Evolutionary conservation across 53 echinoderm and acorn worm genomes (phyloP).

Genomic region (Echinometra lucunter): DNA sequence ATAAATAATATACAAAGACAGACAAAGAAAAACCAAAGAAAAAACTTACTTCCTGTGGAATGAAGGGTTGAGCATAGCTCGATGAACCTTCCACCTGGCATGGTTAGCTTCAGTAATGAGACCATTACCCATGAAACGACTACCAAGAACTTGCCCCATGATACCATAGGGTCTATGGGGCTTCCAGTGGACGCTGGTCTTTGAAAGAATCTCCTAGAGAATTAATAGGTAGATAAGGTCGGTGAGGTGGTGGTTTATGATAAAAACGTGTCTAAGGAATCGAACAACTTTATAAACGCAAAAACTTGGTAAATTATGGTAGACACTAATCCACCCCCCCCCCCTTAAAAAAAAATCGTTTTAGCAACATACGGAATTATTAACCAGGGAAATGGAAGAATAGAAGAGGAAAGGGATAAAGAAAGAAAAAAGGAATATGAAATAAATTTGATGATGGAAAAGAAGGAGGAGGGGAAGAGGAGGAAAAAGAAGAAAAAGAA

Average conservation of each 20-base stretch:
- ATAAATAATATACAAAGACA: too few species aligned
- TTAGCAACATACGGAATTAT: too few species aligned
- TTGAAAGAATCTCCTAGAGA: slow-evolving; percentile 53
- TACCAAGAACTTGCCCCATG: slow-evolving; percentile 60
- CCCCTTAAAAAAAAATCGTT: too few species aligned
- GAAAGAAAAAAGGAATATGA: not conserved
- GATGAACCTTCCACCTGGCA: slow-evolving; percentile 57
- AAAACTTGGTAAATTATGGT: too few species aligned
- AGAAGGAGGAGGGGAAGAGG: not conserved
- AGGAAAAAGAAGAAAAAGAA: not conserved
- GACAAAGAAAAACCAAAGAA: too few species aligned
- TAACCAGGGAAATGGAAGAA: not conserved
- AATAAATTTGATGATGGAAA: too few species aligned
- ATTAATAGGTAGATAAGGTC: not conserved
- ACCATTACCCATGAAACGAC: slow-evolving; percentile 69
- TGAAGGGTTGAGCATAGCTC: slow-evolving; percentile 72
- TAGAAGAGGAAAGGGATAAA: not conserved
- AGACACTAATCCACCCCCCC: too few species aligned
- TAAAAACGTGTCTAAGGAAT: too few species aligned
- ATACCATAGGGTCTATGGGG: slow-evolving; percentile 40
- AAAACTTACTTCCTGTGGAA: slow-evolving; percentile 69
- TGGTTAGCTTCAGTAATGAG: slow-evolving; percentile 67
- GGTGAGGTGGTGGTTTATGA: too few species aligned
- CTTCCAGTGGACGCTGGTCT: slow-evolving; percentile 48
- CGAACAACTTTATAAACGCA: too few species aligned